Base-by-base conservation (phyloP, 2,113 vertebrate genomes). In the Gallinago media region DNA sequence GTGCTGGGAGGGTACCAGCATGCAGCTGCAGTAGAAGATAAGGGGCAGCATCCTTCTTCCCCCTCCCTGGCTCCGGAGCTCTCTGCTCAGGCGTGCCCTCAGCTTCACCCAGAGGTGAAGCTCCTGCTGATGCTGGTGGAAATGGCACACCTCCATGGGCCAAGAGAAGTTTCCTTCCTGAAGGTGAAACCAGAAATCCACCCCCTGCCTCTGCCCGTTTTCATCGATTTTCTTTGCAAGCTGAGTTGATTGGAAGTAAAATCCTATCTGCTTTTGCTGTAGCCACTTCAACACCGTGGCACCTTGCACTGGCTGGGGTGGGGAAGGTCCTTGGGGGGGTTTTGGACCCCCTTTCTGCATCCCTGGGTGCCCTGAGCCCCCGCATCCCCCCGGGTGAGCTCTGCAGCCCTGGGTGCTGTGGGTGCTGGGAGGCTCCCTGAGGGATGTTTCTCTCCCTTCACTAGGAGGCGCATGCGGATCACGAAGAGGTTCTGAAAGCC, bases 401-500 rank as follows among this genome's bases (percentile, higher is more conserved):
- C 38, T 11, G 44, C 55, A 46, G 44, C 70, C 44, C 42, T 58
- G 81, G 46, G 29, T 32, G 18, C 5, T 16, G 34, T 16, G 62
- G 59, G 61, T 52, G 13, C 56, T 66, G 38, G 9, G 50, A 15
- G 34, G 50, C 2, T 80, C 82, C n/a, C 86, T 96, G 76, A 96
- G 13, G 68, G 73, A 14, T 34, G 91, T 75, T 94, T 92, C 58
- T 98, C 52, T 97, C 90, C 49, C n/a, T 97, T 97, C 96, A 72
- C 89, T 86, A 99, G 99, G 99, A 99, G 96, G 98, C 98, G 56
- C 99, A 99, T 97, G 98, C 99, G 32, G 99, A 99, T 94, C 99
- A 99, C n/a, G 96, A 98, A 94, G 99, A 99, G 66, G 98, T 99
- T 95, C 88, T 99, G 92, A 99, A 99, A 97, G 99, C 98, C 12